Percentiles rank a stretch among this genome's conserved stretches.
phyloP scores from a whole-genome alignment of 1,140 invertebrate genomes.

The Drosophila biarmipes region DNA sequence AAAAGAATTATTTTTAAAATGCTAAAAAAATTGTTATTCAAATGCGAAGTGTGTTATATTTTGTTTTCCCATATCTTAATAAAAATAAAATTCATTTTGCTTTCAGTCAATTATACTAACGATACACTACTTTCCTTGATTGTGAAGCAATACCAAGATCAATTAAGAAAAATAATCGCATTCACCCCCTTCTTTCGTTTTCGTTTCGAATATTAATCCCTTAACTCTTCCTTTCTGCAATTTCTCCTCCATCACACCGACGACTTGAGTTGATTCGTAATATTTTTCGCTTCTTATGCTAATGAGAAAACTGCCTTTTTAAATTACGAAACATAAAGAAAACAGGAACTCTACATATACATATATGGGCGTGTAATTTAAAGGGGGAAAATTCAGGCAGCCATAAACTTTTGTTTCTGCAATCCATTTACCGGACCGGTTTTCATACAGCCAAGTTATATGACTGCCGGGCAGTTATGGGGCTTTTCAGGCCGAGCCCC shows the following conservation, averaged over 20 bases:
- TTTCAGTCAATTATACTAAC: neutral
- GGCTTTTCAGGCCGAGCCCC: slow-evolving; percentile 10
- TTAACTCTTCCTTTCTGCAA: neutral
- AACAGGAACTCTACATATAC: slow-evolving; percentile 23
- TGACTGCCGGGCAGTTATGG: slow-evolving; percentile 21
- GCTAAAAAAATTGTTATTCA: too few species aligned
- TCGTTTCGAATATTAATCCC: neutral
- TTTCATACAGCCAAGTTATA: slow-evolving; percentile 32
- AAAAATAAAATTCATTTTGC: neutral
- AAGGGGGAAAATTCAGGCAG: slow-evolving; percentile 3
- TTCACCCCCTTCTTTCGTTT: neutral
- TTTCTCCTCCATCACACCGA: slow-evolving; percentile 1
- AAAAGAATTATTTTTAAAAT: too few species aligned
- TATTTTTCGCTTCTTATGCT: slow-evolving; percentile 44
- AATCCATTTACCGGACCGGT: slow-evolving; percentile 55
- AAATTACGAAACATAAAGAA: slow-evolving; percentile 51
- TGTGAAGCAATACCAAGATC: neutral
- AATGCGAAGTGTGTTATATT: too few species aligned
- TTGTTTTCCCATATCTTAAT: slow-evolving; percentile 2
- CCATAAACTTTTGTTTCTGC: slow-evolving; percentile 70
- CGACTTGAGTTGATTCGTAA: slow-evolving; percentile 27
- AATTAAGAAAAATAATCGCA: slow-evolving; percentile 22
- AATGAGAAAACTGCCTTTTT: slow-evolving; percentile 66
- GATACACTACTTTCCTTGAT: neutral
- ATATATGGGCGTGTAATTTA: slow-evolving; percentile 46